These are phyloP conservation scores for Poecilia picta DNA, from an alignment of 2,797 vertebrate species.

Conservation along the genomic window DNA sequence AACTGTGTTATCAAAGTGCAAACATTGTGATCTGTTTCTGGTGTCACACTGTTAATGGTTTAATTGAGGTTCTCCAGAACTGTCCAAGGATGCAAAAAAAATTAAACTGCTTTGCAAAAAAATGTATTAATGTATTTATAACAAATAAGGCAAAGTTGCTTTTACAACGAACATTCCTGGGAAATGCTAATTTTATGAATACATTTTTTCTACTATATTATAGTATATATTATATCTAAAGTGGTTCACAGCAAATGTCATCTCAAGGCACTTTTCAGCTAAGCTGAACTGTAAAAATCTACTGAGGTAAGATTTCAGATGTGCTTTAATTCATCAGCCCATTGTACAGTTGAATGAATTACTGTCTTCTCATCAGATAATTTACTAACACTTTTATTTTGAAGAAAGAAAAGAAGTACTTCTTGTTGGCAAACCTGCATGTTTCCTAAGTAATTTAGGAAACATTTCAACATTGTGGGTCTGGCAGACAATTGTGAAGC, in stretches of 20 bases:
- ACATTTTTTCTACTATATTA: not conserved
- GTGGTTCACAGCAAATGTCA: not conserved
- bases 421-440: too few relatives aligned
- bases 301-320: not conserved
- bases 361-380: not conserved
- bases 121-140: not conserved
- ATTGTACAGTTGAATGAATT: not conserved
- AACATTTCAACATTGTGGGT: not conserved
- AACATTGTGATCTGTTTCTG: not conserved
- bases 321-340: not conserved
- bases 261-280: not conserved
- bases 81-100: not conserved
- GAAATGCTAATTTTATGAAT: not conserved
- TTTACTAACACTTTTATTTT: not conserved
- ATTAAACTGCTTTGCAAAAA: not conserved
- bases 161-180: not conserved
- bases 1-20: not conserved
- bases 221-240: not conserved
- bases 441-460: too few relatives aligned
- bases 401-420: not conserved
- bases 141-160: not conserved
- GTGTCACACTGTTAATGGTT: not conserved
- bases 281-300: not conserved
- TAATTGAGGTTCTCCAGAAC: not conserved
- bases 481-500: not conserved